phyloP scores from a whole-genome alignment of 2,797 vertebrate species.

The Parambassis ranga region DNA sequence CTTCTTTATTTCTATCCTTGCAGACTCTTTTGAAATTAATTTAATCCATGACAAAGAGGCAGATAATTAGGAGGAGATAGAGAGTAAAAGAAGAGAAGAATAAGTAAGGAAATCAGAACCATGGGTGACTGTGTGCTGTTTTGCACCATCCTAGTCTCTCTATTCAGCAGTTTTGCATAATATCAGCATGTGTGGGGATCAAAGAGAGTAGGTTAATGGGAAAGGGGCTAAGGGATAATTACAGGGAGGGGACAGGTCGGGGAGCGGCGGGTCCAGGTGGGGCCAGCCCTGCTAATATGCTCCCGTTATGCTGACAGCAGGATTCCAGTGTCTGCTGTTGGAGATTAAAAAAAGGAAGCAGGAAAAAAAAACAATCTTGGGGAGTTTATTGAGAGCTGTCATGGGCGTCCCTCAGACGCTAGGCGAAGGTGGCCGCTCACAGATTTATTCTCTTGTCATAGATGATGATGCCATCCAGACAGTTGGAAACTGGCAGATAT shows the following conservation, averaged over 20 bases:
- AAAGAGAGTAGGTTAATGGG: slow-evolving; percentile 89
- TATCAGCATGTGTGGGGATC: slow-evolving; percentile 85
- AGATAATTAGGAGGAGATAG: slow-evolving; percentile 75
- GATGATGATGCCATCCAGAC: slow-evolving; percentile 69
- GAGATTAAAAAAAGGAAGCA: slow-evolving; percentile 75
- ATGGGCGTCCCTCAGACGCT: slow-evolving; percentile 57
- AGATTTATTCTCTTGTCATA: slow-evolving; percentile 80
- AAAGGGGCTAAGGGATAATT: slow-evolving; percentile 87
- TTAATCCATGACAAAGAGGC: slow-evolving; percentile 83
- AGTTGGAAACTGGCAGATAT: slow-evolving; percentile 52
- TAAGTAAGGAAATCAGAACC: slow-evolving; percentile 82
- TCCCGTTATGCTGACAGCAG: slow-evolving; percentile 86
- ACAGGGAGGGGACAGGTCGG: slow-evolving; percentile 82
- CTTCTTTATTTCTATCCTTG: slow-evolving; percentile 61
- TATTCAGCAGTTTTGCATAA: slow-evolving; percentile 89
- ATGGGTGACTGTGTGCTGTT: slow-evolving; percentile 69
- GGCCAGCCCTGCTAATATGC: slow-evolving; percentile 81
- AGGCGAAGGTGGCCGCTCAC: slow-evolving; percentile 37
- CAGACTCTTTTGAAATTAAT: slow-evolving; percentile 79
- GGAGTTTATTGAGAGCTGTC: slow-evolving; percentile 80
- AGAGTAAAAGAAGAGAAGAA: slow-evolving; percentile 69
- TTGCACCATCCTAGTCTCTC: slow-evolving; percentile 77
- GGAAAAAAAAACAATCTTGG: slow-evolving; percentile 60
- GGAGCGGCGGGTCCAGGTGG: slow-evolving; percentile 79
- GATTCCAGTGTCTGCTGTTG: slow-evolving; percentile 80